Conservation (phyloP, 2,888 invertebrate species). For the Aleiodes testaceus region DNA sequence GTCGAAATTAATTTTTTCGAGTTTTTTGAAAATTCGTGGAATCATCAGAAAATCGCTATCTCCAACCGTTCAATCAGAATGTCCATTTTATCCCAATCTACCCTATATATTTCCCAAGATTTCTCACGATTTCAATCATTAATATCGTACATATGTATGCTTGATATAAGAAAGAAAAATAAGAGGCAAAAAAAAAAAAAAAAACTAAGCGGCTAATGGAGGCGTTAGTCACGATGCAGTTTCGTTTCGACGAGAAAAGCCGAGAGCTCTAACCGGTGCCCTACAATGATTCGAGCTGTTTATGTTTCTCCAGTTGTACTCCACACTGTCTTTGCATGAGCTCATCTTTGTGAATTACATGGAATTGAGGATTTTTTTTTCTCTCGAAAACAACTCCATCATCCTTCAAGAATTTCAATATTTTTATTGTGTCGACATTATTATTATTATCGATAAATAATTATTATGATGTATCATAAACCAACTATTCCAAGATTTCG, state of each 20-base stretch:
- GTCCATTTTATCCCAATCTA: too few species aligned
- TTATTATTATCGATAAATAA: too few species aligned
- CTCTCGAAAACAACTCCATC: background rate
- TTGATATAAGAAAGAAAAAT: background rate
- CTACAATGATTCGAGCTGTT: conserved; percentile 12
- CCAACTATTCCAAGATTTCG: conserved; percentile 71
- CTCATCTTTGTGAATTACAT: conserved; percentile 8
- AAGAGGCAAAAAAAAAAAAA: conserved; percentile 42
- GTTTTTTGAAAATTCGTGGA: too few species aligned
- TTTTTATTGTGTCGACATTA: background rate
- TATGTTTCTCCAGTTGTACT: conserved; percentile 29
- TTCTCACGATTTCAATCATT: conserved; percentile 26
- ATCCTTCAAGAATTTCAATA: conserved; percentile 1
- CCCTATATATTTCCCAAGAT: too few species aligned
- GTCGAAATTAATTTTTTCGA: too few species aligned
- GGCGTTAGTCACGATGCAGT: conserved; percentile 46
- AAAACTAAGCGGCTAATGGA: conserved; percentile 45
- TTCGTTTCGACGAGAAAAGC: conserved; percentile 24
- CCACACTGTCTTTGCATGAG: conserved; percentile 12
- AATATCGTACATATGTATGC: conserved; percentile 11
- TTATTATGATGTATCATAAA: conserved; percentile 70
- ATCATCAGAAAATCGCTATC: too few species aligned
- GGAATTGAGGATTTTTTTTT: conserved; percentile 13
- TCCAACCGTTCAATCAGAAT: too few species aligned
- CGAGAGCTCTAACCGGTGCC: conserved; percentile 17